These are phyloP conservation scores for Actias luna DNA, from an alignment of 2,888 invertebrate genomes.

Conservation along the genomic window DNA sequence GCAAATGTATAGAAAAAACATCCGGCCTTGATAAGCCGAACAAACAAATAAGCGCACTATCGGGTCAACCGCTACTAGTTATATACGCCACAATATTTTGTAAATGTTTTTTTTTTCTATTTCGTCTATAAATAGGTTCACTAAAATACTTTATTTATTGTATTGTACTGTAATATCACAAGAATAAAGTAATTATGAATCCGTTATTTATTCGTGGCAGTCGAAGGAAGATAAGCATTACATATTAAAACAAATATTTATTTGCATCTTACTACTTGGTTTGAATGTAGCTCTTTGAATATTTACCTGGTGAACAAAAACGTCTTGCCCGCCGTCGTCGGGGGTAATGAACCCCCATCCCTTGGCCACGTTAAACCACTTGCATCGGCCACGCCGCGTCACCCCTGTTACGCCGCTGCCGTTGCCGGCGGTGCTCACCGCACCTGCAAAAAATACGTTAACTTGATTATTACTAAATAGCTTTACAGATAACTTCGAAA, in stretches of 20 bases:
- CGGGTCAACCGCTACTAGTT: conserved; percentile 77
- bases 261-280: conserved; percentile 13
- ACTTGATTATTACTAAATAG: conserved; percentile 24
- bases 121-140: conserved; percentile 37
- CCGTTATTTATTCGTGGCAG: neutral
- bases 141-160: neutral
- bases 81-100: conserved; percentile 68
- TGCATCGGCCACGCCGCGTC: conserved; percentile 90
- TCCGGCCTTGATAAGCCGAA: conserved; percentile 80
- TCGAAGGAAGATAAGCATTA: neutral
- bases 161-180: neutral
- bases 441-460: conserved; percentile 57
- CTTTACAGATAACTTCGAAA: conserved; percentile 22
- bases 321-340: conserved; percentile 93
- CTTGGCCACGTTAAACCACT: conserved; percentile 98
- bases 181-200: neutral
- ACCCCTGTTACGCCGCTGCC: conserved; percentile 76
- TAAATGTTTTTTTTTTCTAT: conserved; percentile 64
- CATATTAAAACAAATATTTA: conserved; percentile 1
- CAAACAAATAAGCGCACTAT: conserved; percentile 79
- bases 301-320: conserved; percentile 95
- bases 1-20: conserved; percentile 80
- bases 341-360: conserved; percentile 97
- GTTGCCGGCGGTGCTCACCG: conserved; percentile 50
- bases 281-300: conserved; percentile 11